Evolutionary conservation across 2,888 invertebrate species (phyloP), one percentile per base, ranked within the genome.

Genomic region (Cyaniris semiargus): DNA sequence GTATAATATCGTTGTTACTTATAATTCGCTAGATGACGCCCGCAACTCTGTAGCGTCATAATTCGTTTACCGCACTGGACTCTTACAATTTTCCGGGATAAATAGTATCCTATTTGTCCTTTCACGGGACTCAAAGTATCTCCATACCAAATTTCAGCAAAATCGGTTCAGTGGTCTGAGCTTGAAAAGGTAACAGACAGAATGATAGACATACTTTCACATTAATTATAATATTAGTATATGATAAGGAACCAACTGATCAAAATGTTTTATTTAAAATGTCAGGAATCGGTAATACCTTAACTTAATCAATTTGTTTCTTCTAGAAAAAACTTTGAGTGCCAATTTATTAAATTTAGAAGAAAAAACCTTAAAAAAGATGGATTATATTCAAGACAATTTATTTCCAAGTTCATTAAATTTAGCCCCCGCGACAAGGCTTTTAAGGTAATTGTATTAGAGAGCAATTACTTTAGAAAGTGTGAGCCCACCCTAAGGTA

Each of bases 361-460:
- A 56, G 56, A 76, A 60, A 76, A 76, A 76, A 71, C 76, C 58
- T 71, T 71, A 48, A 76, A 70, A 76, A 76, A 86, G 85, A 85
- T 82, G 85, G 86, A 88, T 90, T 89, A 89, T 88, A 88, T 86
- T 81, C 79, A 86, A 88, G 86, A 88, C 87, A 87, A 89, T 90
- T 90, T 88, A 89, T 89, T 90, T 90, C 89, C 87, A 87, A 89
- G 85, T 92, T 91, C 89, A 90, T 92, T 92, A 91, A 90, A 90
- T 91, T 90, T 87, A 88, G 87, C 87, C 86, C 84, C 85, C 85
- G 87, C 89, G 93, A 92, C 92, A 92, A 66, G 89, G 92, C 93
- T 93, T 93, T 93, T 93, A 93, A 87, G 86, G 87, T 91, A 92
- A 93, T 93, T 90, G 89, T 85, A 86, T 92, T 89, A 89, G 86